These are phyloP conservation scores for Protonemura montana DNA, from an alignment of 2,888 invertebrate genomes.

Conservation along the genomic window DNA sequence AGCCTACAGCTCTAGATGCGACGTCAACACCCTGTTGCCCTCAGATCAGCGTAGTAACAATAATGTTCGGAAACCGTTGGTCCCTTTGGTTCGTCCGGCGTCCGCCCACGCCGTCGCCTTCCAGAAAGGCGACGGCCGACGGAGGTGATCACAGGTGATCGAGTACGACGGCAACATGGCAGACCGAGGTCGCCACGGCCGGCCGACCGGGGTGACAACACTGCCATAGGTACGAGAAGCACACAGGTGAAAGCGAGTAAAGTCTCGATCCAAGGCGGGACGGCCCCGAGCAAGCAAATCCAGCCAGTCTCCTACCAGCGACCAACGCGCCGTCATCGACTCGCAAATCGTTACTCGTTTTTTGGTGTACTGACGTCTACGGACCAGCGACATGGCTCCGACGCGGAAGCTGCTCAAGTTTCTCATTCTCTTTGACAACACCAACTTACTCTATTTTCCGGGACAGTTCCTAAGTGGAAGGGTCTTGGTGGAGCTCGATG, in stretches of 20 bases:
- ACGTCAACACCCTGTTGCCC: too few species aligned
- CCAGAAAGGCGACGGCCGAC: background rate
- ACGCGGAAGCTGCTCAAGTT: conserved; percentile 90
- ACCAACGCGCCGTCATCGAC: background rate
- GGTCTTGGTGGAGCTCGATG: conserved; percentile 90
- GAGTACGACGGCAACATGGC: background rate
- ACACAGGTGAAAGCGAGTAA: background rate
- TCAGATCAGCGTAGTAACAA: too few species aligned
- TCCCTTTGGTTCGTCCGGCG: background rate
- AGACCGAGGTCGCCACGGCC: background rate
- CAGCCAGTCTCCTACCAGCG: background rate
- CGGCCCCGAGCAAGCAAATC: background rate
- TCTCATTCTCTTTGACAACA: conserved; percentile 92
- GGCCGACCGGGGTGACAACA: background rate
- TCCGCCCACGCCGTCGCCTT: background rate
- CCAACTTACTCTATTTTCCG: conserved; percentile 90
- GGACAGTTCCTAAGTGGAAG: conserved; percentile 92
- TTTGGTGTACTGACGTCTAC: background rate
- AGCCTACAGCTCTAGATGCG: too few species aligned
- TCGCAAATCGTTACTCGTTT: background rate
- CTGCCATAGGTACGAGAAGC: background rate
- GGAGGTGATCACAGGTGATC: background rate
- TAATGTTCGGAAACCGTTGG: too few species aligned
- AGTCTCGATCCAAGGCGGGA: background rate
- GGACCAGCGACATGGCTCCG: conserved; percentile 54